phyloP scores from a whole-genome alignment of 2,797 vertebrate species.

The Echiichthys vipera region DNA sequence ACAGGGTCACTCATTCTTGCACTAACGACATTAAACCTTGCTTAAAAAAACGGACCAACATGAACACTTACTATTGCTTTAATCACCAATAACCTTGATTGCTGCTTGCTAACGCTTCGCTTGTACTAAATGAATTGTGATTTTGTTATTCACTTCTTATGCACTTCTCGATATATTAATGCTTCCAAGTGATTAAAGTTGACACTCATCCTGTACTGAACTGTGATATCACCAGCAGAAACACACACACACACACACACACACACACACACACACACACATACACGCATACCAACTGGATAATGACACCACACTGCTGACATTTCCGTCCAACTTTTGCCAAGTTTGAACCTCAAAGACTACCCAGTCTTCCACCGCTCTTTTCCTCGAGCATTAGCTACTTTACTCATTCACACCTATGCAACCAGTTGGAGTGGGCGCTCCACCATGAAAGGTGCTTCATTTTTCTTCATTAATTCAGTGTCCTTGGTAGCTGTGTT shows the following conservation, averaged over 20 bases:
- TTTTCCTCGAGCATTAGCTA: conserved; percentile 37
- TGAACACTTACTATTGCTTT: conserved; percentile 57
- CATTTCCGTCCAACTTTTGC: conserved; percentile 17
- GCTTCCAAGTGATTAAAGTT: conserved; percentile 38
- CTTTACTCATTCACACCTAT: conserved; percentile 74
- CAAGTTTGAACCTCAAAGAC: conserved; percentile 65
- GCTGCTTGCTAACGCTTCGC: conserved; percentile 60
- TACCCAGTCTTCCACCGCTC: conserved; percentile 67
- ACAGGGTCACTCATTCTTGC: conserved; percentile 76
- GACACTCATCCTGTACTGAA: conserved; percentile 49
- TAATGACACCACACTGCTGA: conserved; percentile 21
- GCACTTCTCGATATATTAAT: conserved; percentile 43
- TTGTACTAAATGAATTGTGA: conserved; percentile 43
- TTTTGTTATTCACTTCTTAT: conserved; percentile 47
- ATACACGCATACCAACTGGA: conserved; percentile 23
- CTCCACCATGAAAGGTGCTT: conserved; percentile 63
- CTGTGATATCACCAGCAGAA: conserved; percentile 75
- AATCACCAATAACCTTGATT: conserved; percentile 51
- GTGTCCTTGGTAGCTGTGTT: conserved; percentile 40
- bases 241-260: too few species aligned
- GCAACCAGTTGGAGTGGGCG: conserved; percentile 68
- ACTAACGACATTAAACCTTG: conserved; percentile 70
- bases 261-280: neutral
- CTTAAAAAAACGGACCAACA: conserved; percentile 72
- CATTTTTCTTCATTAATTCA: conserved; percentile 28